Evolutionary conservation across 2,113 vertebrate species (phyloP).

Genomic region (Chlamydotis undulata): DNA sequence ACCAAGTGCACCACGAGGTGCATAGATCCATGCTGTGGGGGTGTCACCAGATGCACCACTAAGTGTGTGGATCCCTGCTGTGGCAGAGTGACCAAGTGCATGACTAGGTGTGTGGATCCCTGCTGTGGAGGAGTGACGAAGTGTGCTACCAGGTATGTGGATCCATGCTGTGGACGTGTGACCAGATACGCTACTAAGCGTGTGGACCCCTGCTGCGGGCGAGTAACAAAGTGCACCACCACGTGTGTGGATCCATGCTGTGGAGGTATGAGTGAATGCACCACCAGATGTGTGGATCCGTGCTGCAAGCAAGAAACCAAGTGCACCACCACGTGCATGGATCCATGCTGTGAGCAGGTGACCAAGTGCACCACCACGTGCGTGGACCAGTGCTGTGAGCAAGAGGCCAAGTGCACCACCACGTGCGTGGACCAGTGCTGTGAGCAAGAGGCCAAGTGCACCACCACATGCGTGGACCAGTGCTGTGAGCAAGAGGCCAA

Average conservation of each 20-base stretch:
- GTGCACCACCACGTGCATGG: fast-evolving
- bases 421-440: fast-evolving
- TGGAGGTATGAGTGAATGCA: fast-evolving
- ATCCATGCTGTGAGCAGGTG: fast-evolving
- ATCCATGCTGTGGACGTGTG: fast-evolving
- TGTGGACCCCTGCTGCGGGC: fast-evolving
- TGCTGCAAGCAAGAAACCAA: fast-evolving
- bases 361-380: fast-evolving
- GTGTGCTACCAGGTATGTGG: fast-evolving
- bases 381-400: fast-evolving
- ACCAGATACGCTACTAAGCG: not conserved
- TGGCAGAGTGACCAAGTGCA: fast-evolving
- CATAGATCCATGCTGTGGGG: fast-evolving
- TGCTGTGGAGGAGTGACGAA: fast-evolving
- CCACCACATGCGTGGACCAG: fast-evolving
- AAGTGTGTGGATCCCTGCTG: fast-evolving
- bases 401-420: not conserved
- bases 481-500: not conserved
- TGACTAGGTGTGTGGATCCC: fast-evolving
- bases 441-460: fast-evolving
- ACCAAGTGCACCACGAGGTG: not conserved
- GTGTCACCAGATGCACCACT: not conserved
- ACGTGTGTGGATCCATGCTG: not conserved
- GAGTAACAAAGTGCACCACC: not conserved
- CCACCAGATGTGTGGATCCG: fast-evolving